Evolutionary conservation across 2,113 vertebrate species (phyloP).

Genomic region (Ammospiza nelsoni): DNA sequence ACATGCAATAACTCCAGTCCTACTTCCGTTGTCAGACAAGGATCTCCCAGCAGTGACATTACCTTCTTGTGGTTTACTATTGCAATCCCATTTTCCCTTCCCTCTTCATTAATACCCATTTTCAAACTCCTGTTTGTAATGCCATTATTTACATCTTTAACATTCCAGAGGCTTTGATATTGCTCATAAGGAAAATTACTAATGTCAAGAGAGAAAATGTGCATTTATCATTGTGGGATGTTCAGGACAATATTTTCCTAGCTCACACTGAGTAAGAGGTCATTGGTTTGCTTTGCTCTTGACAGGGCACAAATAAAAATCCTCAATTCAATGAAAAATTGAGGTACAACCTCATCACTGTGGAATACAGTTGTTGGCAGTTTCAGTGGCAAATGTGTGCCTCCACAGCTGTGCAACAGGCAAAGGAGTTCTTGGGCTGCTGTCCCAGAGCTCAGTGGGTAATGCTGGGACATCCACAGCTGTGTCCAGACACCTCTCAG

Average conservation of each 20-base stretch:
- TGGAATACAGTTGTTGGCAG: not conserved
- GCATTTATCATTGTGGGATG: not conserved
- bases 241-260: not conserved
- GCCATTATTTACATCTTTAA: not conserved
- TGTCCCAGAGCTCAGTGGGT: not conserved
- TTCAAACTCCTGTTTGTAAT: not conserved
- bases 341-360: not conserved
- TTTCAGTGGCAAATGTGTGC: not conserved
- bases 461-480: not conserved
- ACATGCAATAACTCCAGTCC: not conserved
- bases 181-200: not conserved
- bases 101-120: not conserved
- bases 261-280: not conserved
- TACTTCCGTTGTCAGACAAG: not conserved
- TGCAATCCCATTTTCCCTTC: not conserved
- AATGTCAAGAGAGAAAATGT: not conserved
- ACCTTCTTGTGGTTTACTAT: slow-evolving; percentile 17
- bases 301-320: not conserved
- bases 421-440: not conserved
- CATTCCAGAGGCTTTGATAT: not conserved
- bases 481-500: not conserved
- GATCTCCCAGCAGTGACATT: not conserved
- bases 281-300: not conserved
- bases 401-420: not conserved
- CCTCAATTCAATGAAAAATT: not conserved